Base-by-base conservation (phyloP, 2,797 vertebrate species). In the Alcedo atthis region DNA sequence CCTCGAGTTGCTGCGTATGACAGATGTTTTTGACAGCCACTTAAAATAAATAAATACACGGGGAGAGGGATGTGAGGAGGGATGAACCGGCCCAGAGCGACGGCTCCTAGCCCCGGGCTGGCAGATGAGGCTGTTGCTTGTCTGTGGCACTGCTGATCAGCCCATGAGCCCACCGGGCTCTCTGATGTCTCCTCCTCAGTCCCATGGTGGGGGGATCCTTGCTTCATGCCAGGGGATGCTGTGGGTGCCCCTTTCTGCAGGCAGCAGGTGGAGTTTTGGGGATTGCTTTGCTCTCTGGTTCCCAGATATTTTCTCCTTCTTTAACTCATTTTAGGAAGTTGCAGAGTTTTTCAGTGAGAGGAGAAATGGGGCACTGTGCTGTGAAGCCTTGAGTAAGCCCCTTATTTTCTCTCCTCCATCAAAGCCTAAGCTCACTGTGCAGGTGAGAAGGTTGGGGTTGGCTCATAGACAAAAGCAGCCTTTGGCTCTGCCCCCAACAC, bases 131-230 rank as follows among this genome's bases (percentile, higher is more conserved):
- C 15, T 7, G 55, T 3, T 10, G 22, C 15, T 11, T 15, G 9
- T 28, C 19, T 33, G 6, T 30, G 68, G 28, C n/a, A 35, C 25
- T 18, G 57, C 53, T 4, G 1, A 1, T 57, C 37, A 49, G 15
- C 18, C 25, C 2, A 58, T 0, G 0, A 53, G 37, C 40, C 62
- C 40, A 22, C 4, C 1, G 0, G 10, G 33, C 46, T 18, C 12
- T 35, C 24, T 19, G 43, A 53, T n/a, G 40, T 18, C 11, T 54
- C 25, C 51, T 77, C 7, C 3, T 1, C 35, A 46, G 48, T 9
- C 40, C 68, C 9, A 1, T 2, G 30, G 30, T 22, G 6, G 7
- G 28, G 10, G 51, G 43, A 25, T 53, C 22, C 22, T 57, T 5
- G 2, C 35, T 80, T 53, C 32, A 2, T 51, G 32, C 30, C 3